Conservation (phyloP, 1,140 invertebrate genomes). For the Drosophila sp. region DNA sequence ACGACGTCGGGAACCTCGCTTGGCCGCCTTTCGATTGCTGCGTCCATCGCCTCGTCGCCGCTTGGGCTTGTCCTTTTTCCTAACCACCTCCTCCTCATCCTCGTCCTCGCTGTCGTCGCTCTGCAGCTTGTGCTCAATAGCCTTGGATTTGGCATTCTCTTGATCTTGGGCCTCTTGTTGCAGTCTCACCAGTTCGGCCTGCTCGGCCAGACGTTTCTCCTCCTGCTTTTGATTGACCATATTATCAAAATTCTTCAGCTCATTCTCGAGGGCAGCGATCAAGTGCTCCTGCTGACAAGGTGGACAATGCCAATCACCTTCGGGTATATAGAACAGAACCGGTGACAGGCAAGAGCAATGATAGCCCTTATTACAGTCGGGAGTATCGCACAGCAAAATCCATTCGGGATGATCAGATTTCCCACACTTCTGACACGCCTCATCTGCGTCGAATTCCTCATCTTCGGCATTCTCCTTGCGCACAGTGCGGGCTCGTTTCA, state of each 20-base stretch:
- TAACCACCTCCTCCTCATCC: slow-evolving; percentile 32
- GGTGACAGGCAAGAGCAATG: slow-evolving; percentile 97
- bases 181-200: slow-evolving; percentile 74
- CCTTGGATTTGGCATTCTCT: slow-evolving; percentile 4
- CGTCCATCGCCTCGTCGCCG: slow-evolving; percentile 73
- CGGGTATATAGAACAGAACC: slow-evolving; percentile 95
- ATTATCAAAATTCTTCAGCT: slow-evolving; percentile 87
- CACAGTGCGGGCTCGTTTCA: slow-evolving; percentile 88
- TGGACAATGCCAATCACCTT: slow-evolving; percentile 98
- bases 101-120: slow-evolving; percentile 43
- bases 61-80: slow-evolving; percentile 60
- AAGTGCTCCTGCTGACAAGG: slow-evolving; percentile 94
- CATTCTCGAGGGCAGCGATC: slow-evolving; percentile 87
- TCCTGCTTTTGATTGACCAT: slow-evolving; percentile 88
- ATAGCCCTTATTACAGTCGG: slow-evolving; percentile 94
- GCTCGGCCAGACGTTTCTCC: slow-evolving; percentile 87
- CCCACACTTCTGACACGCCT: slow-evolving; percentile 93
- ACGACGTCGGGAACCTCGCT: slow-evolving; percentile 67
- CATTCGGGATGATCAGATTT: slow-evolving; percentile 97
- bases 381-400: slow-evolving; percentile 96
- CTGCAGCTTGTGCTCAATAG: slow-evolving; percentile 27
- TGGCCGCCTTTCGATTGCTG: slow-evolving; percentile 61
- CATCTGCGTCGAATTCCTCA: slow-evolving; percentile 85
- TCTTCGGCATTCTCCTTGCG: slow-evolving; percentile 85
- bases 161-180: slow-evolving; percentile 17